These are phyloP conservation scores for Pampusana beccarii DNA, from an alignment of 2,113 vertebrate genomes.

Conservation along the genomic window DNA sequence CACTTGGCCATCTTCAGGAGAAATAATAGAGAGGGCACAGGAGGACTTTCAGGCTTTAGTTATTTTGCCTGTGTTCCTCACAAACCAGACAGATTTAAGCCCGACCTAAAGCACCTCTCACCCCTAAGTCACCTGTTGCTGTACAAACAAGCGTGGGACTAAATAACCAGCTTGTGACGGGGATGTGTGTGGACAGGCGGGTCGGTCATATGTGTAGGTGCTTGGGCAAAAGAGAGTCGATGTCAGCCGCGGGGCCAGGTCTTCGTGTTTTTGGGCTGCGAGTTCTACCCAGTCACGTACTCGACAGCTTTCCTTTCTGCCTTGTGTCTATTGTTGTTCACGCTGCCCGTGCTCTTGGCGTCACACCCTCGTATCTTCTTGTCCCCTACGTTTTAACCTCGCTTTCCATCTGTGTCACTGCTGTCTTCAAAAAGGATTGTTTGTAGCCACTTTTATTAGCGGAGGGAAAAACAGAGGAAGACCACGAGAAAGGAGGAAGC, in stretches of 20 bases:
- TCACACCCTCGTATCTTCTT: not conserved
- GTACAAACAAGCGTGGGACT: not conserved
- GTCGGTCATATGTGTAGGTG: not conserved
- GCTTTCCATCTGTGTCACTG: not conserved
- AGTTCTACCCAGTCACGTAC: not conserved
- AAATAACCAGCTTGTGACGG: not conserved
- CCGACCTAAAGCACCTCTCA: not conserved
- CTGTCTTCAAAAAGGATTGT: slow-evolving; percentile 19
- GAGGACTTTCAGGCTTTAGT: not conserved
- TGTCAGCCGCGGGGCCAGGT: not conserved
- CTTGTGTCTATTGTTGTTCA: not conserved
- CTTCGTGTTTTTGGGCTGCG: not conserved
- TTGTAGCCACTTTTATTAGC: slow-evolving; percentile 12
- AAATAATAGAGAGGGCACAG: not conserved
- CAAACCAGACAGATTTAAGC: not conserved
- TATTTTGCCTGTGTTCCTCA: not conserved
- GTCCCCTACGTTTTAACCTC: not conserved
- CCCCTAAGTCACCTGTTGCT: not conserved
- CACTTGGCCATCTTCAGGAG: not conserved
- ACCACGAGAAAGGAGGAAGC: slow-evolving; percentile 33
- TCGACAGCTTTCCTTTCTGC: not conserved
- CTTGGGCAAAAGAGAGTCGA: not conserved
- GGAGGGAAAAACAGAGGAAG: slow-evolving; percentile 41
- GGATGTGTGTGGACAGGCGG: too few relatives aligned
- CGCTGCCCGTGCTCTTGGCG: not conserved